phyloP scores from a whole-genome alignment of 1,140 invertebrate species.

The Oreohelix idahoensis region DNA sequence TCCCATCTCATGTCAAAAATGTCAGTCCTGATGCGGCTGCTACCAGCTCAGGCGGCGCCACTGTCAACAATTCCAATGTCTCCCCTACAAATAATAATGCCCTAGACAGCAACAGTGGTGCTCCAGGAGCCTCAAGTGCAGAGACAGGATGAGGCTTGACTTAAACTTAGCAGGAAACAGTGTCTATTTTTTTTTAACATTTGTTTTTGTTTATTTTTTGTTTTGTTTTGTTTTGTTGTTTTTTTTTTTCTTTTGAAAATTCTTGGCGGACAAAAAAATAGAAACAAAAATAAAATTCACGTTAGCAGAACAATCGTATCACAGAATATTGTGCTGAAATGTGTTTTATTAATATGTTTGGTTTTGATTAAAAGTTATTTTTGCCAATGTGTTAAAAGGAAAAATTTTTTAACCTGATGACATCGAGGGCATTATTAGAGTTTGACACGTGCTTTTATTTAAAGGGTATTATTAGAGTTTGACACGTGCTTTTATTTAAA shows the following conservation, averaged over 20 bases:
- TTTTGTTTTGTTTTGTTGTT: background rate
- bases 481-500: too few species aligned
- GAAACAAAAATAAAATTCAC: background rate
- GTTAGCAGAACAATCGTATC: background rate
- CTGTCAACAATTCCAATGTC: background rate
- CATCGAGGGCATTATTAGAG: too few species aligned
- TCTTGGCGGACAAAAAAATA: background rate
- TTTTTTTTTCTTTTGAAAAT: background rate
- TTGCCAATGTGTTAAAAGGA: background rate
- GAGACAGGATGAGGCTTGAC: constrained; percentile 15
- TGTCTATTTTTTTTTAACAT: too few species aligned
- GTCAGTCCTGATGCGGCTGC: constrained; percentile 19
- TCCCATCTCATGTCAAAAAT: constrained; percentile 78
- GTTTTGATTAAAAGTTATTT: background rate
- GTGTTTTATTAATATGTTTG: background rate
- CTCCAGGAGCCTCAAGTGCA: background rate
- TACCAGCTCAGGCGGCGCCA: background rate
- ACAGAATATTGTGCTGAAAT: background rate
- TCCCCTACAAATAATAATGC: background rate
- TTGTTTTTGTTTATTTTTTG: background rate
- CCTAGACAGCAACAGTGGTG: background rate
- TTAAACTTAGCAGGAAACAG: background rate
- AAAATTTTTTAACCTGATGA: too few species aligned
- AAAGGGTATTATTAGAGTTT: too few species aligned
- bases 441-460: too few species aligned